Percentiles rank a stretch among this genome's conserved stretches.
These are phyloP conservation scores for Drepanosiphum platanoidis DNA, from an alignment of 2,888 invertebrate species.

Conservation along the genomic window DNA sequence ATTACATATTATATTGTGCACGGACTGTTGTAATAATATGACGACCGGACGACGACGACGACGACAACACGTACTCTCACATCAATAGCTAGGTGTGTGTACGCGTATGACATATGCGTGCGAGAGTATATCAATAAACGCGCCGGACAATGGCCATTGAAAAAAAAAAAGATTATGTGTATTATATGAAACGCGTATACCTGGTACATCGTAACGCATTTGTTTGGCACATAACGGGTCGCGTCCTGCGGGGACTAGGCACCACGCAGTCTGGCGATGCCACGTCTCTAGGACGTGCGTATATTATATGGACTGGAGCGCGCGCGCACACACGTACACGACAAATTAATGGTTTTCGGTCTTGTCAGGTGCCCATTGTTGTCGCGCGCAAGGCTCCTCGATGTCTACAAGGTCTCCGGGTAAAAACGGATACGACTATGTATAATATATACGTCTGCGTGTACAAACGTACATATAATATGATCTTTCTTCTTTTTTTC, in stretches of 20 bases:
- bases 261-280: constrained; percentile 53
- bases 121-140: background rate
- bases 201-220: constrained; percentile 34
- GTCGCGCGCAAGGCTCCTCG: constrained; percentile 39
- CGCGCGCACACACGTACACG: background rate
- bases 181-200: constrained; percentile 15
- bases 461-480: too few relatives aligned
- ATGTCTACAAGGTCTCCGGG: constrained; percentile 29
- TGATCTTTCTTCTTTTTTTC: constrained; percentile 36
- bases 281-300: constrained; percentile 7
- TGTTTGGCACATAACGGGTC: constrained; percentile 17
- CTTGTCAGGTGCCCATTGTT: constrained; percentile 42
- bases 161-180: constrained; percentile 1
- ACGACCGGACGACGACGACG: constrained; percentile 19
- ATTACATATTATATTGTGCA: background rate
- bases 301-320: too few relatives aligned
- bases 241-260: constrained; percentile 20
- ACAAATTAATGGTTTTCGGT: constrained; percentile 56
- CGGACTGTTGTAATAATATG: background rate
- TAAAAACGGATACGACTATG: constrained; percentile 40
- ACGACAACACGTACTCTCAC: constrained; percentile 18
- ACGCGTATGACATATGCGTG: background rate
- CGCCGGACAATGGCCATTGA: constrained; percentile 11
- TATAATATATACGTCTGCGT: too few relatives aligned
- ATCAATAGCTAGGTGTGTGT: constrained; percentile 26